Percentiles rank a stretch among this genome's conserved stretches.
Conservation (phyloP, 2,888 invertebrate species). For the Abrostola triplasia region DNA sequence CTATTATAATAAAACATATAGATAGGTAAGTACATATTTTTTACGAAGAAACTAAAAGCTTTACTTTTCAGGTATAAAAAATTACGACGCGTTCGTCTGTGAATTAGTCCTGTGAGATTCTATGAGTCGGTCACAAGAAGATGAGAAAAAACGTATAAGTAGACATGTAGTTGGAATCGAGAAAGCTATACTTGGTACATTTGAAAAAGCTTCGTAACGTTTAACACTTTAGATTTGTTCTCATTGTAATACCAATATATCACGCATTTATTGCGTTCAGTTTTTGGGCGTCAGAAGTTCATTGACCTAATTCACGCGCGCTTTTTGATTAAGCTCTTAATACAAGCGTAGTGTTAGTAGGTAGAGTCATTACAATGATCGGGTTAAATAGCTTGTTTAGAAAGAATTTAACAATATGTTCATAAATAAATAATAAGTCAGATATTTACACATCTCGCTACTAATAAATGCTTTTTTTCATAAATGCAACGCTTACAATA, state of each 20-base stretch:
- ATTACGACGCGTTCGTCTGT: slow-evolving; percentile 8
- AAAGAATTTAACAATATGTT: too few relatives aligned
- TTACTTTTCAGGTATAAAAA: slow-evolving; percentile 14
- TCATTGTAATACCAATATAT: slow-evolving; percentile 2
- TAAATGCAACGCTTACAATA: too few relatives aligned
- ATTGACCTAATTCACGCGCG: slow-evolving; percentile 29
- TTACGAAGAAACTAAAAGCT: not conserved
- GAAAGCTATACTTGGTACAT: slow-evolving; percentile 1
- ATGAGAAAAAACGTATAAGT: not conserved
- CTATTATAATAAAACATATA: too few relatives aligned
- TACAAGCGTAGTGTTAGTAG: not conserved
- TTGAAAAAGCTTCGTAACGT: too few relatives aligned
- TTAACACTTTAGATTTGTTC: too few relatives aligned
- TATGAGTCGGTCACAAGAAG: not conserved
- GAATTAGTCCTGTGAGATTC: not conserved
- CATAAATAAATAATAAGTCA: too few relatives aligned
- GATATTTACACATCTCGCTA: too few relatives aligned
- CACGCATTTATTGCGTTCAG: slow-evolving; percentile 15
- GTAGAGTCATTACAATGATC: too few relatives aligned
- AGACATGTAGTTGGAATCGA: too few relatives aligned
- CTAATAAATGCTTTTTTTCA: too few relatives aligned
- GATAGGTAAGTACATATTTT: too few relatives aligned
- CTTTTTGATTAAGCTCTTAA: slow-evolving; percentile 11
- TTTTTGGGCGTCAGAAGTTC: slow-evolving; percentile 33
- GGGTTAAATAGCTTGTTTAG: too few relatives aligned